Evolutionary conservation across 2,888 invertebrate genomes (phyloP).

Genomic region (Luperina testacea): DNA sequence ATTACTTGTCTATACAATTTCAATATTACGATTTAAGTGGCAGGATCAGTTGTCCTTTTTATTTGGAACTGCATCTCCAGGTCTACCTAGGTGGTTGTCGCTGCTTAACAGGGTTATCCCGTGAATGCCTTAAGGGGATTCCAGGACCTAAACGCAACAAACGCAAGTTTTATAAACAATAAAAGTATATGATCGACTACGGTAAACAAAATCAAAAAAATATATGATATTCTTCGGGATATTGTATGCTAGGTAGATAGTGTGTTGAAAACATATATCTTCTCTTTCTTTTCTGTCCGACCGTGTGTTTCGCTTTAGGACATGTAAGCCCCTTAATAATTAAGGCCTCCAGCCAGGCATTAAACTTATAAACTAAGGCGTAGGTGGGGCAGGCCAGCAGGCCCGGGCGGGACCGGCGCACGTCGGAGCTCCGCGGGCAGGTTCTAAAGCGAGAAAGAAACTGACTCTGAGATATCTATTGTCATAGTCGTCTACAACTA

Average conservation of each 20-base stretch:
- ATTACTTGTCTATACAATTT: neutral
- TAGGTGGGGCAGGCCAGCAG: no score
- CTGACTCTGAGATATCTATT: neutral
- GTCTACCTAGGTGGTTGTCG: neutral
- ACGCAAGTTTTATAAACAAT: no score
- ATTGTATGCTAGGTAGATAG: no score
- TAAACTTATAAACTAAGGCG: neutral
- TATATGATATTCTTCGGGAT: no score
- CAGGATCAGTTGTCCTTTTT: neutral
- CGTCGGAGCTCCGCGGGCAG: no score
- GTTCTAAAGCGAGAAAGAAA: neutral
- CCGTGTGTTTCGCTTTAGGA: no score
- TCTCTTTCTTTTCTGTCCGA: no score
- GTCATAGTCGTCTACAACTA: constrained; percentile 18
- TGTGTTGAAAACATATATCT: no score
- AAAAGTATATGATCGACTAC: no score
- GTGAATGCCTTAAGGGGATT: neutral
- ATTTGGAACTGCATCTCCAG: neutral
- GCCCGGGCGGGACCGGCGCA: no score
- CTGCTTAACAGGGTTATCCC: neutral
- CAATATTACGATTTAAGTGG: neutral
- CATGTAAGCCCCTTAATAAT: neutral
- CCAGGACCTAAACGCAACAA: no score
- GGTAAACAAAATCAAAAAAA: no score
- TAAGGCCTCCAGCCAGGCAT: neutral